Percentiles rank a stretch among this genome's conserved stretches.
Conservation (phyloP, 2,888 invertebrate genomes). For the Tachystola acroxantha region DNA sequence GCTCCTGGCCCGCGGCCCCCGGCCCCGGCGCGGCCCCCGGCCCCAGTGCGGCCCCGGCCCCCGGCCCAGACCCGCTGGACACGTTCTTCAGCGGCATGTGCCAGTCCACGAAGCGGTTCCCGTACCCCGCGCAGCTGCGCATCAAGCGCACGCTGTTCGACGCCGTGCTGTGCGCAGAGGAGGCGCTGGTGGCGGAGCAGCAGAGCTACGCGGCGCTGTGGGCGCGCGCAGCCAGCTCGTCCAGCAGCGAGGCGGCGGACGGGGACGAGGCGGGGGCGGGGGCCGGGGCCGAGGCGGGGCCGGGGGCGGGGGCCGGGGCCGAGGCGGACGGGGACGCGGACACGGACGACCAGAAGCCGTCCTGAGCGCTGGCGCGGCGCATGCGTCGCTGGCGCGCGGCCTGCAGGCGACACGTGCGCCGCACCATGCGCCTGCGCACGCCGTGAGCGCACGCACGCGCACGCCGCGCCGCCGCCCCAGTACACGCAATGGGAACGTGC, state of each 20-base stretch:
- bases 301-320: slow-evolving; percentile 42
- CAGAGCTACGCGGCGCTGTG: slow-evolving; percentile 61
- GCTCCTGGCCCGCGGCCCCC: slow-evolving; percentile 17
- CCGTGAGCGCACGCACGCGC: background rate
- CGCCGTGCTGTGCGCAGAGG: slow-evolving; percentile 61
- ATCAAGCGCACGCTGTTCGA: slow-evolving; percentile 59
- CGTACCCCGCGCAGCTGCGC: slow-evolving; percentile 59
- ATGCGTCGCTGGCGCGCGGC: background rate
- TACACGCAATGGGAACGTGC: too few relatives aligned
- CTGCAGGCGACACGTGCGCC: background rate
- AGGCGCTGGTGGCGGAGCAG: slow-evolving; percentile 60
- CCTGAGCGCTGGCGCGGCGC: slow-evolving; percentile 14
- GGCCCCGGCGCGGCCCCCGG: slow-evolving; percentile 10
- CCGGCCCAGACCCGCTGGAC: slow-evolving; percentile 52
- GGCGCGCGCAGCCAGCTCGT: slow-evolving; percentile 46
- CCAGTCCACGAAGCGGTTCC: slow-evolving; percentile 62
- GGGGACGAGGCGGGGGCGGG: slow-evolving; percentile 23
- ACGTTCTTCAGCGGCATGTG: slow-evolving; percentile 72
- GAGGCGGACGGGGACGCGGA: slow-evolving; percentile 11
- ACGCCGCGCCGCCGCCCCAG: too few relatives aligned
- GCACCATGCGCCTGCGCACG: slow-evolving; percentile 1
- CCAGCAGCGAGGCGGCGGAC: slow-evolving; percentile 34
- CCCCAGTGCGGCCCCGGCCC: slow-evolving; percentile 12
- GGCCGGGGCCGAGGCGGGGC: slow-evolving; percentile 40
- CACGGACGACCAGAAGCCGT: slow-evolving; percentile 17